Base-by-base conservation (phyloP, 2,888 invertebrate genomes). In the Empis livida region DNA sequence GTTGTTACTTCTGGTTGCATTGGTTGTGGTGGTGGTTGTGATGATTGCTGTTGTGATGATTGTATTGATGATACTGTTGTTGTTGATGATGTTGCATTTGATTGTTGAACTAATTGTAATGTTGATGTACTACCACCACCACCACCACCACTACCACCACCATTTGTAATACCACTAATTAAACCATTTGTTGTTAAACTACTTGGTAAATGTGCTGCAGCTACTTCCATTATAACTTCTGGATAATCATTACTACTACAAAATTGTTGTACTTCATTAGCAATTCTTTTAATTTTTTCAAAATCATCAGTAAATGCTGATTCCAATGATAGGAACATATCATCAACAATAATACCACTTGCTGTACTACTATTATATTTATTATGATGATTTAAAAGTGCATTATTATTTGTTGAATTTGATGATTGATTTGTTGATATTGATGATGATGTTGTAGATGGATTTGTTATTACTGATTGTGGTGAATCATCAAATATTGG, bases 261-360 rank as follows among this genome's bases (percentile, higher is more conserved):
- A 68, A 77, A 79, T 57, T 85, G 78, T 64, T 83, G 79, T 27
- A 88, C 82, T 62, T 89, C 89, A 57, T 82, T 82, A 31, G 87
- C 85, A 68, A 89, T 86, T 58, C 84, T 75, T 62, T 88, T 88
- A 50, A 89, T 72, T 61, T 88, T 88, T 61, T 89, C 89, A 59
- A 85, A 88, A 61, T 89, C 89, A 55, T 84, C 87, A 1, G 84
- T 82, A 56, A 69, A 70, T 43, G 69, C 67, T 49, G 65, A 63
- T 57, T 69, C 70, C 49, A 70, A 57, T 47, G 69, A 66, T 57
- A 70, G 68, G 65, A 70, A 70, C 67, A 70, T 70, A 49, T 70
- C 69, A 52, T 70, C 70, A 50, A 69, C 68, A 53, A 67, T 64
- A 37, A 68, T 64, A 53, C 60, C 65, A 53, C 61, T 53, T 27